Evolutionary conservation across 2,888 invertebrate species (phyloP).

Genomic region (Oligia latruncula): DNA sequence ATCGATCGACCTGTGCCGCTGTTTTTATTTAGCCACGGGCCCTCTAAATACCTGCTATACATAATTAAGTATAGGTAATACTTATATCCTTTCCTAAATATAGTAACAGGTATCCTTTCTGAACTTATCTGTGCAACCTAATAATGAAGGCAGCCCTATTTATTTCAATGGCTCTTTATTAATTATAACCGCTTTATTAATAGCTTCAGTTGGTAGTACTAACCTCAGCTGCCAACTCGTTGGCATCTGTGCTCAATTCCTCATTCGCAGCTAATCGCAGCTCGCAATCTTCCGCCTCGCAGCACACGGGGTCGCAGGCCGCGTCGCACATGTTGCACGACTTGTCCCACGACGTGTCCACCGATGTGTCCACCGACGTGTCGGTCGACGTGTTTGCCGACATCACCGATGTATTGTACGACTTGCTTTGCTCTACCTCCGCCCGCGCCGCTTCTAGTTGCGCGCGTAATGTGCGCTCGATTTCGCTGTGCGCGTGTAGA

Average conservation of each 20-base stretch:
- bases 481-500: slow-evolving; percentile 86
- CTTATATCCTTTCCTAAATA: neutral
- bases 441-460: slow-evolving; percentile 86
- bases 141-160: neutral
- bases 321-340: slow-evolving; percentile 82
- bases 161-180: slow-evolving; percentile 41
- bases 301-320: slow-evolving; percentile 86
- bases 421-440: slow-evolving; percentile 74
- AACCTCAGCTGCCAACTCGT: slow-evolving; percentile 87
- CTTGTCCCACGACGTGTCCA: slow-evolving; percentile 71
- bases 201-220: slow-evolving; percentile 60
- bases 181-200: slow-evolving; percentile 56
- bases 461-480: slow-evolving; percentile 86
- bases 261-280: slow-evolving; percentile 81
- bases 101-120: neutral
- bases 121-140: neutral
- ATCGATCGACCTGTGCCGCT: no score
- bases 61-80: no score
- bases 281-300: slow-evolving; percentile 83
- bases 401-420: slow-evolving; percentile 59
- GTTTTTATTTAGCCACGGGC: no score
- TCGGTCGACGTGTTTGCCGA: slow-evolving; percentile 63
- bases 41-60: neutral
- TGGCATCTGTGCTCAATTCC: slow-evolving; percentile 86
- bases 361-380: slow-evolving; percentile 62